phyloP scores from a whole-genome alignment of 2,888 invertebrate species.

The Lasius platythorax region DNA sequence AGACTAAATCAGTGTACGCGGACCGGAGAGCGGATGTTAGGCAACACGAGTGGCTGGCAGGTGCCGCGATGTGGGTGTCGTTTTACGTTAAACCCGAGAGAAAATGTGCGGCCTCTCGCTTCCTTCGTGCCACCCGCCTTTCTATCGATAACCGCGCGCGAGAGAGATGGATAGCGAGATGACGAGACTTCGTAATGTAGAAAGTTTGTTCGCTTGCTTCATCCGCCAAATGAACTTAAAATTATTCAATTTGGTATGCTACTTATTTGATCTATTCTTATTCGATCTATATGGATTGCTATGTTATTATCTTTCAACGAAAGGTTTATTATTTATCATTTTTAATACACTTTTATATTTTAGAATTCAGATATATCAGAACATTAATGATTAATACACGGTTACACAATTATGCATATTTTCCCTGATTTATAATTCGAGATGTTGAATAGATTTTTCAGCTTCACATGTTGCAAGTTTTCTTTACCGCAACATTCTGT shows the following conservation, averaged over 20 bases:
- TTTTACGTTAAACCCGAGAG: constrained; percentile 78
- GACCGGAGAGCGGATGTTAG: constrained; percentile 80
- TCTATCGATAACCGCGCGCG: constrained; percentile 18
- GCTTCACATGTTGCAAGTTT: neutral
- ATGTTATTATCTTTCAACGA: neutral
- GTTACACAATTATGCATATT: too few relatives aligned
- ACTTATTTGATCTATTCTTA: neutral
- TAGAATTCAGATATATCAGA: neutral
- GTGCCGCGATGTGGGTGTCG: constrained; percentile 80
- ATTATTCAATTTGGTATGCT: constrained; percentile 5
- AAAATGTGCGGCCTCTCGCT: constrained; percentile 71
- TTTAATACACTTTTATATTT: too few relatives aligned
- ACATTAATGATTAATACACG: neutral
- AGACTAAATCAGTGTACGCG: constrained; percentile 70
- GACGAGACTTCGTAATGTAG: constrained; percentile 29
- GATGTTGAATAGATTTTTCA: neutral
- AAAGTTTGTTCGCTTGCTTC: constrained; percentile 32
- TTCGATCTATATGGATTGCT: neutral
- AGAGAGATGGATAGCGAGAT: neutral
- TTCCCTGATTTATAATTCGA: neutral
- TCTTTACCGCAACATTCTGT: neutral
- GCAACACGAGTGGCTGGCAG: constrained; percentile 78
- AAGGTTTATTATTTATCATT: neutral
- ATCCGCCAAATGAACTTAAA: neutral
- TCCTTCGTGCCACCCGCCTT: constrained; percentile 48